Percentiles rank a stretch among this genome's conserved stretches.
These are phyloP conservation scores for Trissolcus basalis DNA, from an alignment of 1,140 invertebrate species.

Conservation along the genomic window DNA sequence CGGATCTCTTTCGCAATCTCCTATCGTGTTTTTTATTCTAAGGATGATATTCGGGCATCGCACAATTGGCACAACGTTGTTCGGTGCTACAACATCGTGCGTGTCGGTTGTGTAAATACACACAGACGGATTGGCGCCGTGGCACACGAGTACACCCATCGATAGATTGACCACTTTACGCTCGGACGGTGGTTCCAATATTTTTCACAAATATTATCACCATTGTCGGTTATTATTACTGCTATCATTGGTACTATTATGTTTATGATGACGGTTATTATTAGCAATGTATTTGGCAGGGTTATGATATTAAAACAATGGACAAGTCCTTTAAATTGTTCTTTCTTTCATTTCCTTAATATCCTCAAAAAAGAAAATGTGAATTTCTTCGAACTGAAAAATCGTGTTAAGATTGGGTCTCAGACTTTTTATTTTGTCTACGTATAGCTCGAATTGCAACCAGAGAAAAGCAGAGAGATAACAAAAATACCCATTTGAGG, in stretches of 20 bases:
- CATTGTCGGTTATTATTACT: slow-evolving; percentile 63
- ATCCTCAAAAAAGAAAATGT: too few species aligned
- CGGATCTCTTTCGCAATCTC: slow-evolving; percentile 54
- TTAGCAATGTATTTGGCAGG: slow-evolving; percentile 77
- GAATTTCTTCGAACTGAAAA: too few species aligned
- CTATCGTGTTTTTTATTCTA: slow-evolving; percentile 48
- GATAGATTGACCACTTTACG: slow-evolving; percentile 62
- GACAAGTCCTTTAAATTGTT: slow-evolving; percentile 44
- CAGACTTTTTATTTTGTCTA: too few species aligned
- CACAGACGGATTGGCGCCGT: slow-evolving; percentile 47
- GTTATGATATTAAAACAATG: slow-evolving; percentile 74
- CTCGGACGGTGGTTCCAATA: slow-evolving; percentile 63
- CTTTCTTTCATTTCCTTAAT: slow-evolving; percentile 6
- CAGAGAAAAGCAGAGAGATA: too few species aligned
- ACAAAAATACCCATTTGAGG: too few species aligned
- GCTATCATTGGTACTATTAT: slow-evolving; percentile 67
- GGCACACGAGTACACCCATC: slow-evolving; percentile 54
- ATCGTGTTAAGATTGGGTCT: too few species aligned
- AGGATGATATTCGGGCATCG: slow-evolving; percentile 56
- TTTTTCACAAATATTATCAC: slow-evolving; percentile 66
- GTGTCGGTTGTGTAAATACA: slow-evolving; percentile 58
- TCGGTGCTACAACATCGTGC: slow-evolving; percentile 8
- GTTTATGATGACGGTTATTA: slow-evolving; percentile 73
- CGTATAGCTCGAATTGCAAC: too few species aligned
- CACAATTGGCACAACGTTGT: slow-evolving; percentile 33